These are phyloP conservation scores for Cerastis leucographa DNA, from an alignment of 2,888 invertebrate genomes.

Conservation along the genomic window DNA sequence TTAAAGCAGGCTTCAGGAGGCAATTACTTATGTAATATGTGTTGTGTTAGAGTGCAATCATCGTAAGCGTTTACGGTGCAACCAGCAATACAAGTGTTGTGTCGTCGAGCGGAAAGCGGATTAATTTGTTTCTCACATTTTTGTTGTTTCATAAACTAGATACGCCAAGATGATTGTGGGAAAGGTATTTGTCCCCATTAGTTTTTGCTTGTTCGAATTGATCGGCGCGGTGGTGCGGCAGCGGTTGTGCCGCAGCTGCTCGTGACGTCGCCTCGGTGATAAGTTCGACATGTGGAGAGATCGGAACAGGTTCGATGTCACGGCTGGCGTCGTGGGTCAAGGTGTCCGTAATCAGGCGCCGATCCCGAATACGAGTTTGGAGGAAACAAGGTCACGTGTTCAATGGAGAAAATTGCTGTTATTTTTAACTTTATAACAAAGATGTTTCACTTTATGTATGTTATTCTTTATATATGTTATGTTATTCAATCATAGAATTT, in stretches of 20 bases:
- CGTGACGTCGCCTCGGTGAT: slow-evolving; percentile 65
- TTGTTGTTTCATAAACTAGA: slow-evolving; percentile 69
- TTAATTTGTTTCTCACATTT: slow-evolving; percentile 75
- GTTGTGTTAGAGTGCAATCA: slow-evolving; percentile 56
- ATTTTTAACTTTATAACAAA: slow-evolving; percentile 28
- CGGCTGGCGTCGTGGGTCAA: slow-evolving; percentile 77
- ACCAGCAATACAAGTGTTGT: slow-evolving; percentile 57
- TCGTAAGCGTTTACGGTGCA: slow-evolving; percentile 50
- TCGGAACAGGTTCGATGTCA: slow-evolving; percentile 83
- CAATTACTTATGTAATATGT: slow-evolving; percentile 53
- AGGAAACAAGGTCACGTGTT: slow-evolving; percentile 49
- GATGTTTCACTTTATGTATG: too few species aligned
- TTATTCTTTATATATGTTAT: too few species aligned
- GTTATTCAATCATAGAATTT: too few species aligned
- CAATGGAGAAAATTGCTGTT: slow-evolving; percentile 28
- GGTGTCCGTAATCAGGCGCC: slow-evolving; percentile 67
- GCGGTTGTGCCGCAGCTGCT: slow-evolving; percentile 63
- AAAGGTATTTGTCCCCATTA: slow-evolving; percentile 75
- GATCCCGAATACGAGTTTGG: slow-evolving; percentile 61
- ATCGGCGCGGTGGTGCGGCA: slow-evolving; percentile 42
- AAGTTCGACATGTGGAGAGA: slow-evolving; percentile 67
- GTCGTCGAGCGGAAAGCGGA: slow-evolving; percentile 39
- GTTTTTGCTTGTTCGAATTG: slow-evolving; percentile 63
- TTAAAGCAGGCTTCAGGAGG: slow-evolving; percentile 39
- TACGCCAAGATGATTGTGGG: slow-evolving; percentile 72